Percentiles rank a stretch among this genome's conserved stretches.
phyloP scores from a whole-genome alignment of 1,140 invertebrate species.

The Drosophila ercepeae region DNA sequence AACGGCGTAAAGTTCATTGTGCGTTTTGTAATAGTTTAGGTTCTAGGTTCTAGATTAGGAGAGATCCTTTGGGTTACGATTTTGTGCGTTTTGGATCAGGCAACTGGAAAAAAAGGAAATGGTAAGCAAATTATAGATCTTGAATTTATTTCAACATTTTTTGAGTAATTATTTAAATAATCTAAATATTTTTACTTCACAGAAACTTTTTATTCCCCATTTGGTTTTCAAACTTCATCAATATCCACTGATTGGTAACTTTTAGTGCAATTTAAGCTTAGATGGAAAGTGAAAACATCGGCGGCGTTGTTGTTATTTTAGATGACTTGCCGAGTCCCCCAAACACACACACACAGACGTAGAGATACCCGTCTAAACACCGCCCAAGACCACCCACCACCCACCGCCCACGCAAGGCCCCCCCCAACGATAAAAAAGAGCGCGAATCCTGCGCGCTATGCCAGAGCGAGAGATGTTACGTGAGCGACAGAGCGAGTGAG shows the following conservation, averaged over 20 bases:
- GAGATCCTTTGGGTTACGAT: background rate
- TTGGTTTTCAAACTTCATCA: background rate
- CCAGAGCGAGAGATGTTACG: slow-evolving; percentile 27
- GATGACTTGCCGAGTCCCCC: slow-evolving; percentile 42
- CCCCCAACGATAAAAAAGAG: slow-evolving; percentile 52
- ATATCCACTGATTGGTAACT: background rate
- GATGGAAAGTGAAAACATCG: slow-evolving; percentile 69
- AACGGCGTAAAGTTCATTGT: slow-evolving; percentile 90
- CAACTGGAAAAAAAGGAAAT: slow-evolving; percentile 25
- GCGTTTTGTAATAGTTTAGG: slow-evolving; percentile 25
- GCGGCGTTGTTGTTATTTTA: slow-evolving; percentile 63
- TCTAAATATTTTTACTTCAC: background rate
- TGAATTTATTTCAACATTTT: too few species aligned
- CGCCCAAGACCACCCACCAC: slow-evolving; percentile 7
- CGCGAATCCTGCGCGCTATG: slow-evolving; percentile 67
- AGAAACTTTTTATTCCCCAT: background rate
- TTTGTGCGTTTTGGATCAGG: slow-evolving; percentile 30
- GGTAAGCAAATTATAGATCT: too few species aligned
- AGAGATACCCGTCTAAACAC: slow-evolving; percentile 6
- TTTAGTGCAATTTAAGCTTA: slow-evolving; percentile 22
- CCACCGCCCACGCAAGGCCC: background rate
- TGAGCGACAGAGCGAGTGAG: slow-evolving; percentile 12
- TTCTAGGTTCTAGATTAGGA: background rate
- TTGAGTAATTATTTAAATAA: too few species aligned
- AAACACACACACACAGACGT: slow-evolving; percentile 8